Evolutionary conservation across 2,888 invertebrate genomes (phyloP).

Genomic region (Cheilosia variabilis): DNA sequence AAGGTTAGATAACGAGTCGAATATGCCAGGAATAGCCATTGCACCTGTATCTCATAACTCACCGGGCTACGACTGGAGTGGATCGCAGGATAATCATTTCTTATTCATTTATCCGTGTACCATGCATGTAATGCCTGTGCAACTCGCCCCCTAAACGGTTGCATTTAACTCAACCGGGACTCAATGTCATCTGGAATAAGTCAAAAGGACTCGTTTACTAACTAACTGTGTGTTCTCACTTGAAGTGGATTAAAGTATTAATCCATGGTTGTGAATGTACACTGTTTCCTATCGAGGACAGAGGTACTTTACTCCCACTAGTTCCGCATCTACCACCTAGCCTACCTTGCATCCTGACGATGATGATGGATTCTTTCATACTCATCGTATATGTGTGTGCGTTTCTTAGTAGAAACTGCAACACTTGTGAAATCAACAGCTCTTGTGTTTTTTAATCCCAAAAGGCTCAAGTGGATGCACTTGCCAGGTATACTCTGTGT

Average conservation of each 20-base stretch:
- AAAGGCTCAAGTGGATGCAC: slow-evolving; percentile 31
- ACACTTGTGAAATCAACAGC: slow-evolving; percentile 33
- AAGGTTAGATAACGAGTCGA: slow-evolving; percentile 16
- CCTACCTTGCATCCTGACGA: background rate
- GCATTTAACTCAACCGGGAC: background rate
- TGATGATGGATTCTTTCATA: slow-evolving; percentile 35
- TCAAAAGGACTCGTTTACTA: background rate
- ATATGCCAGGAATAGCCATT: slow-evolving; percentile 5
- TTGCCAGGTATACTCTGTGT: background rate
- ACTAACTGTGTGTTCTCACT: background rate
- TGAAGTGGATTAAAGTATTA: slow-evolving; percentile 4
- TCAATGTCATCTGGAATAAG: background rate
- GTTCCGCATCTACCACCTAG: background rate
- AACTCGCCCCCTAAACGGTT: background rate
- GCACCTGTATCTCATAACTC: slow-evolving; percentile 14
- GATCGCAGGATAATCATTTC: slow-evolving; percentile 22
- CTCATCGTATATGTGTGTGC: background rate
- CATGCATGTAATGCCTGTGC: background rate
- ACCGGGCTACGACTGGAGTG: background rate
- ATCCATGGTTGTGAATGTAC: background rate
- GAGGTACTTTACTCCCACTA: slow-evolving; percentile 10
- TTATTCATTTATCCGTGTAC: slow-evolving; percentile 2
- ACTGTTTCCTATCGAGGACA: background rate
- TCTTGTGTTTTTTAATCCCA: slow-evolving; percentile 24
- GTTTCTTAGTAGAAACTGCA: slow-evolving; percentile 24